Evolutionary conservation across 2,888 invertebrate genomes (phyloP).

Genomic region (Allacma fusca): DNA sequence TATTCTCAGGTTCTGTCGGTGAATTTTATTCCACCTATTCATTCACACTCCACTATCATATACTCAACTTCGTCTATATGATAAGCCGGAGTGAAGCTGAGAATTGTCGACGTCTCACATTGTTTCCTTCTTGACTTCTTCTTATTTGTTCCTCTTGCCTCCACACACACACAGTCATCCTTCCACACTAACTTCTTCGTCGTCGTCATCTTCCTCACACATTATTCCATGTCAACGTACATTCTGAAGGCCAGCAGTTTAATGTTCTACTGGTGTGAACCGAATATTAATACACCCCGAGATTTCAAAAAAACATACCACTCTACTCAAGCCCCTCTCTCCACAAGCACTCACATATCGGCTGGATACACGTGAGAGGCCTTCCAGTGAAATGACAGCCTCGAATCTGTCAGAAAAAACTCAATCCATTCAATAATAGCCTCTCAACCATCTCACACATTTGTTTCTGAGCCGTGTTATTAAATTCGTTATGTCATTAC

Average conservation of each 20-base stretch:
- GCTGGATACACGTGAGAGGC: no score
- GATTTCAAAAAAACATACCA: no score
- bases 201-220: background rate
- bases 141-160: background rate
- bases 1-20: background rate
- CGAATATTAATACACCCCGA: background rate
- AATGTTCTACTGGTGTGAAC: background rate
- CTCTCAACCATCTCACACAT: no score
- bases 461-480: no score
- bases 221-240: constrained; percentile 11
- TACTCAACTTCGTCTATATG: background rate
- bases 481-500: no score
- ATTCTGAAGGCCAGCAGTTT: constrained; percentile 17
- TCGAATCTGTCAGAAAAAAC: no score
- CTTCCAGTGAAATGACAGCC: no score
- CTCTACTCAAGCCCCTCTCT: no score
- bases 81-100: background rate
- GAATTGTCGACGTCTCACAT: constrained; percentile 11
- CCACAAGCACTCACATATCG: no score
- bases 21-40: background rate
- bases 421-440: no score
- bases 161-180: constrained; percentile 3
- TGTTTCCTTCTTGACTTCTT: background rate
- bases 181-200: background rate
- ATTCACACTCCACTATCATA: constrained; percentile 1